Evolutionary conservation across 2,888 invertebrate species (phyloP).

Genomic region (Nomada flava): DNA sequence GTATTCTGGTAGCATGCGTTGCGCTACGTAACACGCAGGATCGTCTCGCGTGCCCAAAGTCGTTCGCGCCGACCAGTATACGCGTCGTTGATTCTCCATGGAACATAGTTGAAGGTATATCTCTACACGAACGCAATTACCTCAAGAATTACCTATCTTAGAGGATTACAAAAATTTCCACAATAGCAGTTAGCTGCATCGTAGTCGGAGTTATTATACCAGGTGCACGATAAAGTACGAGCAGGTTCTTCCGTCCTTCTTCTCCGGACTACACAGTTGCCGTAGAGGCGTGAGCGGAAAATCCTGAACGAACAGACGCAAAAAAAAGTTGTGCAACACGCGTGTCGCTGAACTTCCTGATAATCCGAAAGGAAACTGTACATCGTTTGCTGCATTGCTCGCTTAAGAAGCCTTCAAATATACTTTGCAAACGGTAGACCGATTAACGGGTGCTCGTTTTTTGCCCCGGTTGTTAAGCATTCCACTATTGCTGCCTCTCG

Average conservation of each 20-base stretch:
- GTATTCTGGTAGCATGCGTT: constrained; percentile 57
- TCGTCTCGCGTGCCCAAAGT: constrained; percentile 53
- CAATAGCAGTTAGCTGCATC: too few relatives aligned
- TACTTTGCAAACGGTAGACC: constrained; percentile 3
- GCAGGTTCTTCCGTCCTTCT: too few relatives aligned
- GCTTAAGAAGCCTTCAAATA: too few relatives aligned
- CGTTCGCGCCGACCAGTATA: constrained; percentile 33
- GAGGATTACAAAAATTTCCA: too few relatives aligned
- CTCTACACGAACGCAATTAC: constrained; percentile 45
- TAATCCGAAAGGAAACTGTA: too few relatives aligned
- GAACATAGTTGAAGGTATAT: not conserved
- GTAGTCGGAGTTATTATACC: too few relatives aligned
- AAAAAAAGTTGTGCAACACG: too few relatives aligned
- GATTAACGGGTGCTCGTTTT: constrained; percentile 15
- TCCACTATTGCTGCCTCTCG: constrained; percentile 24
- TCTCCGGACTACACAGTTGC: too few relatives aligned
- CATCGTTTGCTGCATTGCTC: too few relatives aligned
- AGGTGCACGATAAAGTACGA: too few relatives aligned
- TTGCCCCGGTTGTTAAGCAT: constrained; percentile 10
- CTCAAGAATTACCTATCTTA: not conserved
- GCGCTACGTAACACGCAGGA: constrained; percentile 34
- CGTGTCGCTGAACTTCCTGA: not conserved
- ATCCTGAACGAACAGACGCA: too few relatives aligned
- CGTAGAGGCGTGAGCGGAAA: too few relatives aligned
- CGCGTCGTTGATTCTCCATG: constrained; percentile 44